Evolutionary conservation across 2,888 invertebrate species (phyloP), one percentile per base, ranked within the genome.

Genomic region (Thecophora atra): DNA sequence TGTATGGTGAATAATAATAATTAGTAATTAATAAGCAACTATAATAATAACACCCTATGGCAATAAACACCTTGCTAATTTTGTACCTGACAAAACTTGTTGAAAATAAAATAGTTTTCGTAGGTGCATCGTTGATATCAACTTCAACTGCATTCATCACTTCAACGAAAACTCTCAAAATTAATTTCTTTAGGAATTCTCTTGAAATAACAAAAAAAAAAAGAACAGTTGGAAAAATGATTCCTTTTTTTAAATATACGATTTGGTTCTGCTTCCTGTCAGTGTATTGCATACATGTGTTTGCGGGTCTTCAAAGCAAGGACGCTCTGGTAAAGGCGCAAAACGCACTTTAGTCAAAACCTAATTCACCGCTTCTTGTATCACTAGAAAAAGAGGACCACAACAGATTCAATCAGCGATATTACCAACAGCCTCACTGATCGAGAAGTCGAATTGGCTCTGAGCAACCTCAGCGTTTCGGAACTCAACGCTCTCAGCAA

Each of bases 401-500:
- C 62, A 30, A 13, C n/a, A 17, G 52, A 63, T 62, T 37, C 70
- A 17, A 52, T 70, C 47, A 26, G 76, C 1, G 82, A 83, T 73
- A 73, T 81, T 1, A 83, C 78, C 2, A 73, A 75, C 8, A 79
- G 78, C 3, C 74, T 85, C 13, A 82, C 72, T 68, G 82, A 85
- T 70, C 80, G 78, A 0, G 83, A 86, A 72, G 78, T 86, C 17
- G 79, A 82, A 30, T 75, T 79, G 8, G 81, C 83, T 3, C 73
- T 86, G 0, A 80, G 79, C 64, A 82, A 80, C 21, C 73, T 86
- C 1, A 79, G 83, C 0, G 44, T 84, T 0, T 76, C 79, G 1
- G 86, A 86, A 72, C 78, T 85, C 0, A 79, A 78, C 64, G 73
- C 74, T 0, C 72, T 86, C 5, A 79, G 79, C 70, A 78, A 79